A percentile compares a stretch with the other conserved stretches of the same genome.
Conservation (phyloP, 2,113 vertebrate genomes). For the Pipa parva region DNA sequence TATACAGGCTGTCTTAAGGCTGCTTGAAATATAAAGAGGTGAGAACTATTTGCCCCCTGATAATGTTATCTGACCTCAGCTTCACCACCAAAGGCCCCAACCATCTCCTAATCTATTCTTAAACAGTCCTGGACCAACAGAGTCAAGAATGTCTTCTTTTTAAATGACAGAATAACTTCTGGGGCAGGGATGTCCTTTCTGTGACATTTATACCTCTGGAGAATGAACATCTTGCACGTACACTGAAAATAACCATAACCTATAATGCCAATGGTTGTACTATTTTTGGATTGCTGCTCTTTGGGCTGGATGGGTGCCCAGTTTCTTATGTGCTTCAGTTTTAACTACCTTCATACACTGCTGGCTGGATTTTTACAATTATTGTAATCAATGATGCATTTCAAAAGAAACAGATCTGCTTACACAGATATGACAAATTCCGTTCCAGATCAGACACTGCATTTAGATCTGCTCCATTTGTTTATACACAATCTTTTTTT, state of each 20-base stretch:
- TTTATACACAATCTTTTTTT: too few species aligned
- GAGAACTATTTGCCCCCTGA: neutral
- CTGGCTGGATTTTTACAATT: too few species aligned
- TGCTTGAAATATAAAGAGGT: neutral
- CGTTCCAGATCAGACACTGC: too few species aligned
- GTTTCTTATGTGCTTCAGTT: too few species aligned
- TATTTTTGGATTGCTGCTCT: conserved; percentile 26
- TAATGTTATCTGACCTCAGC: neutral
- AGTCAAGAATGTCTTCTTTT: conserved; percentile 14
- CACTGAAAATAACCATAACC: conserved; percentile 43
- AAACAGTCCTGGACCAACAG: neutral
- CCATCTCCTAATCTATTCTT: conserved; percentile 7
- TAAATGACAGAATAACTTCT: neutral
- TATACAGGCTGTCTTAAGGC: neutral
- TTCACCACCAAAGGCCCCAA: neutral
- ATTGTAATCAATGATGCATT: too few species aligned
- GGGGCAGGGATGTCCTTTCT: neutral
- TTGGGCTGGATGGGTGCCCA: conserved; percentile 13
- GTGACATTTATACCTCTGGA: conserved; percentile 37
- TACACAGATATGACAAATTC: too few species aligned
- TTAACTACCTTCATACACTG: too few species aligned
- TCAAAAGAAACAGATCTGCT: too few species aligned
- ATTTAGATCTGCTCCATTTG: too few species aligned
- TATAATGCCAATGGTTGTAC: neutral
- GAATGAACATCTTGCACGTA: conserved; percentile 30